Conservation (phyloP, 2,113 vertebrate genomes). For the Parotia lawesii region DNA sequence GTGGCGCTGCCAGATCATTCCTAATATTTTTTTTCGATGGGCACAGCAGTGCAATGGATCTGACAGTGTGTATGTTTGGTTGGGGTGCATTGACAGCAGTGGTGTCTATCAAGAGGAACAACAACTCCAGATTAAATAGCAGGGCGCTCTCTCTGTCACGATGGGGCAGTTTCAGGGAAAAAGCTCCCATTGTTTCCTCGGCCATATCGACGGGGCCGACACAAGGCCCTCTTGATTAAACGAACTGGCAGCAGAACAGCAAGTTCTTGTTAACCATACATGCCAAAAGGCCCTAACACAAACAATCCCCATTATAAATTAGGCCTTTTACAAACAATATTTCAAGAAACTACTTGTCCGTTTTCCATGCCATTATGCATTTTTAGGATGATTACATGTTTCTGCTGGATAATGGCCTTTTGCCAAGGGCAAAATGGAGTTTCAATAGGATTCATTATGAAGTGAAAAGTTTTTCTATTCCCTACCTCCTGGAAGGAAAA, state of each 20-base stretch:
- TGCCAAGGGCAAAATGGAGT: conserved; percentile 74
- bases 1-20: conserved; percentile 13
- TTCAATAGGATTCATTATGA: conserved; percentile 76
- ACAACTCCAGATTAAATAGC: conserved; percentile 53
- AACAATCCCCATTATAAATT: conserved; percentile 72
- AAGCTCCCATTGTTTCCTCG: conserved; percentile 48
- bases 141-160: conserved; percentile 15
- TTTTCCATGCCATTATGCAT: conserved; percentile 85
- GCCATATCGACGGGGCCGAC: conserved; percentile 18
- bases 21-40: not conserved
- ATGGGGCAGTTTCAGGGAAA: conserved; percentile 8
- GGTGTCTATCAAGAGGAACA: conserved; percentile 43
- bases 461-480: conserved; percentile 71
- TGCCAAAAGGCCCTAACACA: conserved; percentile 62
- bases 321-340: conserved; percentile 74
- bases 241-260: conserved; percentile 62
- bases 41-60: not conserved
- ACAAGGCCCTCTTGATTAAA: conserved; percentile 62
- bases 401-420: conserved; percentile 86
- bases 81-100: conserved; percentile 35
- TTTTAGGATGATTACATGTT: conserved; percentile 88
- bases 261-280: conserved; percentile 67
- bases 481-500: conserved; percentile 74
- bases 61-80: conserved; percentile 45
- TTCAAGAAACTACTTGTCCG: conserved; percentile 77